Evolutionary conservation across 2,888 invertebrate genomes (phyloP), one percentile per base, ranked within the genome.

Genomic region (Drosophila longiperda): DNA sequence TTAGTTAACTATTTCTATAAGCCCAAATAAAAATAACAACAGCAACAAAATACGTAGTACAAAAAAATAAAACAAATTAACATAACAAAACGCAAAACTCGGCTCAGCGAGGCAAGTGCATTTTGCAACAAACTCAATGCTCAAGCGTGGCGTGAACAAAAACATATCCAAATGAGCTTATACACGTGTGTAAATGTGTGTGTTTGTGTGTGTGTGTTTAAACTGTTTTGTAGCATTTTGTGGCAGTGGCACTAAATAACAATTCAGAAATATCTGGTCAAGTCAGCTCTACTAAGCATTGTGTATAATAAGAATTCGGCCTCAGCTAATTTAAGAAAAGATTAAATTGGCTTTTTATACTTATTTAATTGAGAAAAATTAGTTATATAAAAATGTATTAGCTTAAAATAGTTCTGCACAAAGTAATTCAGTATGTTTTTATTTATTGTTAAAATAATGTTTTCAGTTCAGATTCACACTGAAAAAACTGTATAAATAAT

Each of bases 101-200:
- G 66, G 68, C 72, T 75, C 71, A 84, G 65, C 75, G 66, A 81
- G 74, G 66, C 85, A 75, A 82, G 61, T 87, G 87, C 87, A 88
- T 88, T 88, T 87, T 87, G 87, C 84, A 87, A 84, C 80, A 80
- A 86, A 86, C 78, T 66, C 60, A 61, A 77, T 67, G 59, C 33
- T 57, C 67, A 61, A 78, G 57, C 68, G 73, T 54, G 67, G 82
- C 79, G 82, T 76, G 74, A 83, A 87, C 62, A 78, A 79, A 75
- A 80, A 68, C 48, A 59, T 38, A 66, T 36, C n/a, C 29, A 55
- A 55, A 38, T 40, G 38, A 29, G 12, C 38, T 29, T 36, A 38
- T 45, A 57, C 34, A 58, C n/a, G 50, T 49, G 54, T n/a, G 58
- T 20, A n/a, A n/a, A n/a, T n/a, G 61, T n/a, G 36, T 57, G 42